Evolutionary conservation across 2,113 vertebrate genomes (phyloP).

Genomic region (Gasterosteus aculeatus): DNA sequence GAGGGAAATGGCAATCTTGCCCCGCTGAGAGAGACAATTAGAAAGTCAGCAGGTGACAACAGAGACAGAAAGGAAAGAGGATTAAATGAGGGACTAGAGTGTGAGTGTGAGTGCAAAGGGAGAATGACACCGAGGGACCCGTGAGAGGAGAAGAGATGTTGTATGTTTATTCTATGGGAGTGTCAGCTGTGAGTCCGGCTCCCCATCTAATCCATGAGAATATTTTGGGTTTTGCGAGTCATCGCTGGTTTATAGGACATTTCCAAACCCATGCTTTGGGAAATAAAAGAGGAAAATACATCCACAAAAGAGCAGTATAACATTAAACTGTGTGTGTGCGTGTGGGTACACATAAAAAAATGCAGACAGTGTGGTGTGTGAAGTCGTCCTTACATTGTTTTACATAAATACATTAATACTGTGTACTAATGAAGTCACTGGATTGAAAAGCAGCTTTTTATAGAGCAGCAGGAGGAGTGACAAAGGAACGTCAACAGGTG

Average conservation of each 20-base stretch:
- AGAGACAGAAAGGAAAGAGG: not conserved
- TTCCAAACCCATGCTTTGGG: conserved; percentile 9
- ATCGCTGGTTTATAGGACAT: conserved; percentile 46
- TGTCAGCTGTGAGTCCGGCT: conserved; percentile 29
- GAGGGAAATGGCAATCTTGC: not conserved
- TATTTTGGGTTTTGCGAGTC: conserved; percentile 54
- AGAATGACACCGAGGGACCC: not conserved
- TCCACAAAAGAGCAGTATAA: not conserved
- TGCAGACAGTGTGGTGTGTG: not conserved
- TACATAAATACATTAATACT: not conserved
- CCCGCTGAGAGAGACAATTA: conserved; percentile 16
- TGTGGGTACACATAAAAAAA: not conserved
- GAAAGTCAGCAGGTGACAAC: not conserved
- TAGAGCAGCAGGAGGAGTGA: not conserved
- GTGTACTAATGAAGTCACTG: not conserved
- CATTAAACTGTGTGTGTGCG: not conserved
- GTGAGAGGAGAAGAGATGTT: conserved; percentile 1
- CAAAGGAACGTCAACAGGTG: not conserved
- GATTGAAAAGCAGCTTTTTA: not conserved
- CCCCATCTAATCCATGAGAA: conserved; percentile 32
- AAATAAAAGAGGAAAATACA: conserved; percentile 26
- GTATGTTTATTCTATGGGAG: conserved; percentile 24
- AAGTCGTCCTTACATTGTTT: not conserved
- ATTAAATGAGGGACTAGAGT: not conserved
- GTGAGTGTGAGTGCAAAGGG: not conserved